Base-by-base conservation (phyloP, 2,888 invertebrate genomes). In the Osedax fenrisi region DNA sequence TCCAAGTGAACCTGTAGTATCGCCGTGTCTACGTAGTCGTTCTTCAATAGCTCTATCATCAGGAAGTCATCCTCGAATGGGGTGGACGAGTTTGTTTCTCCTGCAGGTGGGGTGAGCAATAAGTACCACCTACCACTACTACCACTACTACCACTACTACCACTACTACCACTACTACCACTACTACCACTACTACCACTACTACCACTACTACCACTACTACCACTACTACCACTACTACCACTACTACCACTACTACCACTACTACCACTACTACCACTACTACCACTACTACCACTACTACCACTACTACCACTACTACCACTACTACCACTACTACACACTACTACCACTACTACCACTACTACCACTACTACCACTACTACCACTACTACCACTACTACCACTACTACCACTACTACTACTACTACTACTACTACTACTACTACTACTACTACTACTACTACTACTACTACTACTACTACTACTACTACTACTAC, bases 61-160 rank as follows among this genome's bases (percentile, higher is more conserved):
- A n/a, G n/a, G n/a, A n/a, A n/a, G n/a, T n/a, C n/a, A n/a, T n/a
- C n/a, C n/a, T n/a, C n/a, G n/a, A n/a, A n/a, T n/a, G n/a, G n/a
- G n/a, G n/a, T n/a, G n/a, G n/a, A n/a, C n/a, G n/a, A n/a, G n/a
- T n/a, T n/a, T n/a, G n/a, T n/a, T n/a, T n/a, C n/a, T n/a, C n/a
- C n/a, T n/a, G n/a, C n/a, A n/a, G n/a, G n/a, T n/a, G n/a, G n/a
- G n/a, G n/a, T n/a, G n/a, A n/a, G n/a, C n/a, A n/a, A n/a, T n/a
- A n/a, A n/a, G n/a, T n/a, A n/a, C n/a, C n/a, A n/a, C n/a, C 64
- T 64, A 64, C 64, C 17, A 41, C 41, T 41, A 41, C 41, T 41
- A 41, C 41, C 17, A 41, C 41, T 41, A 41, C 41, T 41, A 41
- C 41, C 17, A 41, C 41, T 41, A 41, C 41, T 41, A 41, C 41